Evolutionary conservation across 2,797 vertebrate genomes (phyloP).

Genomic region (Apogon talboti): DNA sequence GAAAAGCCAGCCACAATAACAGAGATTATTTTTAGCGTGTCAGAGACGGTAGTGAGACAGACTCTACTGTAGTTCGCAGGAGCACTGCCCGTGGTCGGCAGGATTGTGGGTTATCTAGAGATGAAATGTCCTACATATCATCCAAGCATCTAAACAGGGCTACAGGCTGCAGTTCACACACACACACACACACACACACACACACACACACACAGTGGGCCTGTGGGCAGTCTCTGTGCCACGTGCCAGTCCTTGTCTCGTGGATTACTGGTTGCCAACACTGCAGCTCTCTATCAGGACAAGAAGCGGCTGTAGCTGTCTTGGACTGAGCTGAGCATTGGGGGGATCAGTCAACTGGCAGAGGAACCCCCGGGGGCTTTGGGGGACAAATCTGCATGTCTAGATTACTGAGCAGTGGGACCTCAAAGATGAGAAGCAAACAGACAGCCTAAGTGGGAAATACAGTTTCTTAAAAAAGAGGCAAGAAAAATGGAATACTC

Average conservation of each 20-base stretch:
- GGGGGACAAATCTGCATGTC: slow-evolving; percentile 43
- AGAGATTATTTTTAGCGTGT: too few species aligned
- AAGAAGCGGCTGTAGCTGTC: slow-evolving; percentile 58
- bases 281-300: slow-evolving; percentile 50
- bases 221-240: slow-evolving; percentile 63
- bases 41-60: too few species aligned
- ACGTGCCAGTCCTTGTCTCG: slow-evolving; percentile 72
- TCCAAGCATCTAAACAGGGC: slow-evolving; percentile 21
- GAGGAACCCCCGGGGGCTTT: slow-evolving; percentile 29
- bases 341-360: slow-evolving; percentile 54
- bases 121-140: slow-evolving; percentile 66
- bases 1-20: background rate
- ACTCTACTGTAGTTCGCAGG: background rate
- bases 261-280: slow-evolving; percentile 69
- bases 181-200: slow-evolving; percentile 18
- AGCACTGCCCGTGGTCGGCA: slow-evolving; percentile 14
- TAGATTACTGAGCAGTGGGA: slow-evolving; percentile 53
- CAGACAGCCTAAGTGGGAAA: slow-evolving; percentile 23
- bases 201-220: slow-evolving; percentile 29
- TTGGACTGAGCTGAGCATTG: slow-evolving; percentile 35
- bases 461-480: slow-evolving; percentile 24
- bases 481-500: too few species aligned
- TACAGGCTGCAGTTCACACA: slow-evolving; percentile 41
- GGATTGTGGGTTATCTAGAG: slow-evolving; percentile 47
- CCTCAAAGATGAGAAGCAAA: slow-evolving; percentile 28